Percentiles rank a stretch among this genome's conserved stretches.
These are phyloP conservation scores for Potamarius usumacintae DNA, from an alignment of 2,113 vertebrate genomes.

Conservation along the genomic window DNA sequence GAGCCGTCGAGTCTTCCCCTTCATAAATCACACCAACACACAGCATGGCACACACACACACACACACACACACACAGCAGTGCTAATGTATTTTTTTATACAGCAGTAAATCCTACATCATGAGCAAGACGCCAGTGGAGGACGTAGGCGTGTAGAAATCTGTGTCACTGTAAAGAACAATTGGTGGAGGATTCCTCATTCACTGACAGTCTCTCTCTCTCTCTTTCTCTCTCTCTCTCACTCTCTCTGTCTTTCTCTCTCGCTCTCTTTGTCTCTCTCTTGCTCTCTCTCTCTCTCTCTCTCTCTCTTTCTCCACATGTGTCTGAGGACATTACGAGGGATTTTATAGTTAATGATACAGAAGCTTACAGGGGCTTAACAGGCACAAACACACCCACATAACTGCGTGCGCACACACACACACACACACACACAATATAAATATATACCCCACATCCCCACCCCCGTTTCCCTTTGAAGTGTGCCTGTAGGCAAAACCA, in stretches of 20 bases:
- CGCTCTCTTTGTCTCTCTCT: neutral
- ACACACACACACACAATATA: neutral
- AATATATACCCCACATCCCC: too few species aligned
- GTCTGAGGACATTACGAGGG: slow-evolving; percentile 7
- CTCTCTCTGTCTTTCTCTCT: neutral
- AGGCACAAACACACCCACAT: neutral
- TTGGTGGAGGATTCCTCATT: neutral
- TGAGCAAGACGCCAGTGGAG: neutral
- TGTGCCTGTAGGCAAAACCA: neutral
- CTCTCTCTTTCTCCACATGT: neutral
- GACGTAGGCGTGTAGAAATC: slow-evolving; percentile 16
- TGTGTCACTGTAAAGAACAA: slow-evolving; percentile 2
- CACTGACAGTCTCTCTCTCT: neutral
- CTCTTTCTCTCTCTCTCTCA: neutral
- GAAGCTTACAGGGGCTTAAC: slow-evolving; percentile 2
- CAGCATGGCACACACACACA: neutral
- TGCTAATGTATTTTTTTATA: slow-evolving; percentile 18
- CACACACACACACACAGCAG: slow-evolving; percentile 3
- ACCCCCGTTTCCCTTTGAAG: neutral
- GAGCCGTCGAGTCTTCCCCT: neutral
- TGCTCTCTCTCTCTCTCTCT: neutral
- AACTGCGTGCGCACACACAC: neutral
- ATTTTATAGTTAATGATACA: slow-evolving; percentile 37
- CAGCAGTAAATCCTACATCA: slow-evolving; percentile 13
- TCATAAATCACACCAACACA: neutral